phyloP scores from a whole-genome alignment of 2,888 invertebrate genomes.

The Strigamia crassipes region DNA sequence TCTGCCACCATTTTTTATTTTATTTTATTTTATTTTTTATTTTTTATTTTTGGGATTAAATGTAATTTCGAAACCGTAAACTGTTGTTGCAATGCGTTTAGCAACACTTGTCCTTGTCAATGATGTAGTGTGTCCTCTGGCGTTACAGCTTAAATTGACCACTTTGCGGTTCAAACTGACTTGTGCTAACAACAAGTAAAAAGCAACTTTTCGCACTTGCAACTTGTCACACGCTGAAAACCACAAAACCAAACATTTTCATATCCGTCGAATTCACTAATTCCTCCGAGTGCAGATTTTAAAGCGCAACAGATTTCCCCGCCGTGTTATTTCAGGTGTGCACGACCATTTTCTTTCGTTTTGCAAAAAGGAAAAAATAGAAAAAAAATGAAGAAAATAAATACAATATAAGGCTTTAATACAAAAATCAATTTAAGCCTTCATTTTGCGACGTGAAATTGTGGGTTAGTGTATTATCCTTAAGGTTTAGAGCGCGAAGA shows the following conservation, averaged over 20 bases:
- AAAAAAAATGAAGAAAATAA: background rate
- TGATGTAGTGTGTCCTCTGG: background rate
- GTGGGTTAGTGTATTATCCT: constrained; percentile 21
- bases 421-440: constrained; percentile 21
- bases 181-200: constrained; percentile 1
- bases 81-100: background rate
- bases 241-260: background rate
- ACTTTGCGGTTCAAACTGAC: constrained; percentile 2
- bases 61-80: no score
- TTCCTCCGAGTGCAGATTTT: background rate
- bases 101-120: background rate
- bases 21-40: no score
- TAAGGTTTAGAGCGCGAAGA: background rate
- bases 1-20: no score
- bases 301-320: no score
- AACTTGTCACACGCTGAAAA: background rate
- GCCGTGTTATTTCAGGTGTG: no score
- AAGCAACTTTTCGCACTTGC: background rate
- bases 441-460: constrained; percentile 5
- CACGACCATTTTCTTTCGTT: background rate
- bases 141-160: background rate
- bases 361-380: background rate
- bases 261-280: background rate
- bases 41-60: no score
- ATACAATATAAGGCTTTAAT: background rate